A percentile compares a stretch with the other conserved stretches of the same genome.
These are phyloP conservation scores for Pseudolaguvia tuberculata DNA, from an alignment of 2,113 vertebrate genomes.

Conservation along the genomic window DNA sequence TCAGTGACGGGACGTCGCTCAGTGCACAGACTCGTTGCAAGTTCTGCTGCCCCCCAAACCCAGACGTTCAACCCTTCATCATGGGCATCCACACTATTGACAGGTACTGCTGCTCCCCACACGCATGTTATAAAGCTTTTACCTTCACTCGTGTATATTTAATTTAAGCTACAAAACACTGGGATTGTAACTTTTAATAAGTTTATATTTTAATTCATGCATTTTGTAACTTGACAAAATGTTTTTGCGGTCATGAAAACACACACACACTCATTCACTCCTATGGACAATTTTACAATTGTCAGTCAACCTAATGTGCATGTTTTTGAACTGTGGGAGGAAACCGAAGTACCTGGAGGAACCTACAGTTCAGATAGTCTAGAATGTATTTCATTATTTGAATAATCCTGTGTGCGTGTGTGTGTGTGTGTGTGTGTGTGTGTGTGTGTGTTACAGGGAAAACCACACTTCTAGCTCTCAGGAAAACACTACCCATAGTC, in stretches of 20 bases:
- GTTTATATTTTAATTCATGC: too few relatives aligned
- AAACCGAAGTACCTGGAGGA: too few relatives aligned
- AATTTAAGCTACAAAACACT: too few relatives aligned
- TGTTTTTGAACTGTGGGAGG: too few relatives aligned
- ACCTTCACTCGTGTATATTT: too few relatives aligned
- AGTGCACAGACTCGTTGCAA: slow-evolving; percentile 96
- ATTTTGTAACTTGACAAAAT: too few relatives aligned
- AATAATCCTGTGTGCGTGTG: too few relatives aligned
- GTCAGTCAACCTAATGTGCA: too few relatives aligned
- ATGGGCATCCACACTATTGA: slow-evolving; percentile 97
- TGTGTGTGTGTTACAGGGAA: slow-evolving; percentile 73
- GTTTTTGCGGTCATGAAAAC: too few relatives aligned
- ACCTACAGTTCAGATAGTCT: not conserved
- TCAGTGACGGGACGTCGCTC: slow-evolving; percentile 87
- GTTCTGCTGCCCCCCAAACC: slow-evolving; percentile 89
- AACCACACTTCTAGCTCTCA: slow-evolving; percentile 90
- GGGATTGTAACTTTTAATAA: too few relatives aligned
- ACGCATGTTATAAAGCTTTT: not conserved
- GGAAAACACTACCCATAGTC: slow-evolving; percentile 85
- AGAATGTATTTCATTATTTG: not conserved
- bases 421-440: not conserved
- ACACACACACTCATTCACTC: too few relatives aligned
- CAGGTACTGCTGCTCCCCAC: slow-evolving; percentile 70
- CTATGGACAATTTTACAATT: too few relatives aligned
- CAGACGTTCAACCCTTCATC: slow-evolving; percentile 91